Conservation (phyloP, 2,888 invertebrate species). For the Eristalinus aeneus region DNA sequence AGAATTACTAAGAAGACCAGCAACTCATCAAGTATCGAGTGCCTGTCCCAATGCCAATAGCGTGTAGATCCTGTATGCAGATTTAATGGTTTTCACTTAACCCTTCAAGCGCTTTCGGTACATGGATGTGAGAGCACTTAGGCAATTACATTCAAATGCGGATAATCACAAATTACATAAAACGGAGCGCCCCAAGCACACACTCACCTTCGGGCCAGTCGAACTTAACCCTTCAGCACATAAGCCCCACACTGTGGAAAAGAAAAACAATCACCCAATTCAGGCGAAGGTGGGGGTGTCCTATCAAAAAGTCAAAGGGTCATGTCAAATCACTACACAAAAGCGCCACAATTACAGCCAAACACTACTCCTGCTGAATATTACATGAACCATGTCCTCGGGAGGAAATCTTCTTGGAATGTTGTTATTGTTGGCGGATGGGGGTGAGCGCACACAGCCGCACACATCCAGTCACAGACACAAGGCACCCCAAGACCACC, state of each 20-base stretch:
- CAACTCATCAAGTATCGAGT: not conserved
- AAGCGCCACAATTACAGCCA: slow-evolving; percentile 56
- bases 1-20: not conserved
- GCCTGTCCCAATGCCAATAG: not conserved
- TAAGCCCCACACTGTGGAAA: not conserved
- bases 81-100: not conserved
- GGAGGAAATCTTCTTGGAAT: slow-evolving; percentile 28
- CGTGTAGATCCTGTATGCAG: not conserved
- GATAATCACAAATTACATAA: not conserved
- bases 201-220: not conserved
- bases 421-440: not conserved
- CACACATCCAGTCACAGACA: slow-evolving; percentile 2
- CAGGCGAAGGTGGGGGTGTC: not conserved
- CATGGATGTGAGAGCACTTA: not conserved
- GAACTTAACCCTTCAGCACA: not conserved
- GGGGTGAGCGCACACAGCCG: not conserved
- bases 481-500: slow-evolving; percentile 41
- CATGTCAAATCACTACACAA: slow-evolving; percentile 56
- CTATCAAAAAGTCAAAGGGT: slow-evolving; percentile 56
- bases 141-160: slow-evolving; percentile 1
- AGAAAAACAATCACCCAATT: not conserved
- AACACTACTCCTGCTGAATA: slow-evolving; percentile 52
- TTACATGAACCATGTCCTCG: slow-evolving; percentile 51
- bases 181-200: not conserved
- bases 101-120: not conserved